Evolutionary conservation across 2,888 invertebrate genomes (phyloP), one percentile per base, ranked within the genome.

Genomic region (Hyles lineata): DNA sequence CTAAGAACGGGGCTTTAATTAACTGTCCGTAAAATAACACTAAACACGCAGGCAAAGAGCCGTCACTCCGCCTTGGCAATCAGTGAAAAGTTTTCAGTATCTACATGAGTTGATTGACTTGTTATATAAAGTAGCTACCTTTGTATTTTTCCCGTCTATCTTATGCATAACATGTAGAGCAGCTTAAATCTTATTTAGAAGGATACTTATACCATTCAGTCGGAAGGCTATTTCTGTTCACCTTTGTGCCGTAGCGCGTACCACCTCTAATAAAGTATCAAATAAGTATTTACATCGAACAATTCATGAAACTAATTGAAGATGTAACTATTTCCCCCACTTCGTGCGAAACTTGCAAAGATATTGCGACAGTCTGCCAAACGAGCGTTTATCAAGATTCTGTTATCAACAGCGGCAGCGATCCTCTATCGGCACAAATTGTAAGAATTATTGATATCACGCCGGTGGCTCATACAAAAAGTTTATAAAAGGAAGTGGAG

Each of bases 401-500:
- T 69, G 32, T 70, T 19, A 60, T 59, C 59, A 43, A 69, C 19
- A 62, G 32, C 77, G 77, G 80, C 80, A 82, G 81, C 77, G 81
- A 80, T 80, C 81, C 81, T 81, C 77, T 77, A 84, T 86, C 85
- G 81, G 82, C 85, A 87, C 85, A 89, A 90, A 89, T 89, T 88
- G 90, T 87, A 89, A 92, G 92, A 92, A 92, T 92, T 92, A 92
- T 93, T 92, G 93, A 92, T 92, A 93, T 85, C 88, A 83, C 86
- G 80, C 83, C 82, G 82, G 84, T 82, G 86, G 88, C 87, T 90
- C 88, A 88, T 90, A 91, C 91, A 92, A 92, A 93, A 93, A 93
- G 88, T 92, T 93, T 92, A 89, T 90, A 91, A 92, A 92, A 90
- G 91, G 91, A 93, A 92, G 91, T 91, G 87, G 92, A 91, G 90